Conservation (phyloP, 1,140 invertebrate genomes). For the Bradysia coprophila region DNA sequence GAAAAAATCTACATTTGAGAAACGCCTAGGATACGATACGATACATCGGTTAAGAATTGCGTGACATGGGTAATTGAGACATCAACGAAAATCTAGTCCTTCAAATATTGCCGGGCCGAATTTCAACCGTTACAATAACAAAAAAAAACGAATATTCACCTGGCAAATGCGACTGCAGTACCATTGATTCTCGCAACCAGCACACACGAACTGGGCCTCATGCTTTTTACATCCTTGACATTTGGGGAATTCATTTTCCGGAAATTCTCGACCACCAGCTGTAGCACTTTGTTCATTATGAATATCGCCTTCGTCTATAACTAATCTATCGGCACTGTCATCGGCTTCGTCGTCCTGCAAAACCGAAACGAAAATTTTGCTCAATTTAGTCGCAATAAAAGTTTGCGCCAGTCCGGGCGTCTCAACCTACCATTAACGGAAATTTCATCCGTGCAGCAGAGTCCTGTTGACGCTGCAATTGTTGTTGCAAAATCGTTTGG, state of each 20-base stretch:
- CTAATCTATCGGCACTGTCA: constrained; percentile 29
- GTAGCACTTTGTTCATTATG: constrained; percentile 23
- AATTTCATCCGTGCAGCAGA: neutral
- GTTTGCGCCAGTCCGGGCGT: too few relatives aligned
- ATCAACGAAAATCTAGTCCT: neutral
- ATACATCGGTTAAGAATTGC: too few relatives aligned
- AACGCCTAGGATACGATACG: too few relatives aligned
- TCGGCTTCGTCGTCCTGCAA: constrained; percentile 33
- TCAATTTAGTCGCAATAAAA: too few relatives aligned
- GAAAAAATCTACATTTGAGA: too few relatives aligned
- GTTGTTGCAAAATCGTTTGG: constrained; percentile 3
- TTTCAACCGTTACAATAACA: too few relatives aligned
- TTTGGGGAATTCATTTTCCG: constrained; percentile 33
- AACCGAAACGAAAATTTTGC: neutral
- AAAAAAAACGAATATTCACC: constrained; percentile 31
- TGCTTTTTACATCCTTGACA: constrained; percentile 66
- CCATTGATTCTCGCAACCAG: constrained; percentile 75
- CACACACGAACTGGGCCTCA: constrained; percentile 67
- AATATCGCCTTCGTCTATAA: constrained; percentile 43
- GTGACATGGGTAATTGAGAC: neutral
- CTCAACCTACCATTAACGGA: neutral
- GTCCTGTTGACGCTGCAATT: constrained; percentile 1
- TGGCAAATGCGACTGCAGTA: constrained; percentile 79
- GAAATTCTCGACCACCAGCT: constrained; percentile 17
- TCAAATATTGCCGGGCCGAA: too few relatives aligned